These are phyloP conservation scores for Bellardia pandia DNA, from an alignment of 2,888 invertebrate genomes.

Conservation along the genomic window DNA sequence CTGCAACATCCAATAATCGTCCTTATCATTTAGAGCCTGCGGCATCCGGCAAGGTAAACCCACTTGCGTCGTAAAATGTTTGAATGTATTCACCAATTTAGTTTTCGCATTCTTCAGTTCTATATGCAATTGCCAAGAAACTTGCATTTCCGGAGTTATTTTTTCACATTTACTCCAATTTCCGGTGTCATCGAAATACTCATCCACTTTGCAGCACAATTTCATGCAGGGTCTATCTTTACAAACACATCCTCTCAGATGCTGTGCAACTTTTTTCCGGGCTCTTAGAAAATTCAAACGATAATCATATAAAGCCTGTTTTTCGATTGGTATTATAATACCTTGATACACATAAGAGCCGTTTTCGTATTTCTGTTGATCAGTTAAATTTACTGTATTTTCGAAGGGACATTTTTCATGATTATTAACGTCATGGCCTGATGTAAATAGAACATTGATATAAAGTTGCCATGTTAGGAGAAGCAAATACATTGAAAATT, in stretches of 20 bases:
- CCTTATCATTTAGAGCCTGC: constrained; percentile 76
- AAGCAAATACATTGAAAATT: background rate
- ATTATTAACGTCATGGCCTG: background rate
- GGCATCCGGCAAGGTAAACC: constrained; percentile 75
- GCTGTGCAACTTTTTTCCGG: constrained; percentile 3
- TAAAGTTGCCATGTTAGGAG: background rate
- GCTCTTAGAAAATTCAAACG: background rate
- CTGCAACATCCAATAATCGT: constrained; percentile 77
- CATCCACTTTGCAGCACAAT: constrained; percentile 76
- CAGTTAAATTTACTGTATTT: constrained; percentile 77
- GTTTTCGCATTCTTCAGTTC: background rate
- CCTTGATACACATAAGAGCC: constrained; percentile 76
- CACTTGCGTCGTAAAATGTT: constrained; percentile 55
- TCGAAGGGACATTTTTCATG: constrained; percentile 70
- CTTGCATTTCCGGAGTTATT: constrained; percentile 23
- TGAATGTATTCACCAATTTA: constrained; percentile 29
- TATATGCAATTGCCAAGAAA: constrained; percentile 49
- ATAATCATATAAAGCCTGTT: constrained; percentile 74
- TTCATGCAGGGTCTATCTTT: constrained; percentile 75
- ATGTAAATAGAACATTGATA: background rate
- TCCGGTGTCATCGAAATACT: constrained; percentile 13
- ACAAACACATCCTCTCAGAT: constrained; percentile 79
- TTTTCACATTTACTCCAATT: constrained; percentile 42
- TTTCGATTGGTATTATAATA: constrained; percentile 74
- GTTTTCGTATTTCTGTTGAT: constrained; percentile 67